Percentiles rank a stretch among this genome's conserved stretches.
Conservation (phyloP, 2,888 invertebrate genomes). For the Carcina quercana region DNA sequence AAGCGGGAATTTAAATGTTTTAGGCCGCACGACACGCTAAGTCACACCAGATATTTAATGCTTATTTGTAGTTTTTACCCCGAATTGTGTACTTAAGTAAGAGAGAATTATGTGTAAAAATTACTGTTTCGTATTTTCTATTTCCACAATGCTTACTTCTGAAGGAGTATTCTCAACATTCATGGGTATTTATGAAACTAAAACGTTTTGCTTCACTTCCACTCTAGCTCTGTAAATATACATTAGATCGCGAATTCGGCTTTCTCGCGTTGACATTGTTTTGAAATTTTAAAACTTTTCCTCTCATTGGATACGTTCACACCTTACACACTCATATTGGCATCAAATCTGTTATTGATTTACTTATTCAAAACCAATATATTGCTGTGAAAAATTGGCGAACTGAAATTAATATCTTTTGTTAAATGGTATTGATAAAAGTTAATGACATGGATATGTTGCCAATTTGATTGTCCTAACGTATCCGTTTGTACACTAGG, state of each 20-base stretch:
- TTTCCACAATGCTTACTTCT: conserved; percentile 54
- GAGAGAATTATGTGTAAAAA: conserved; percentile 22
- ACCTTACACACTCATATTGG: neutral
- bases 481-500: too few relatives aligned
- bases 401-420: too few relatives aligned
- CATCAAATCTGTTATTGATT: too few relatives aligned
- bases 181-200: conserved; percentile 57
- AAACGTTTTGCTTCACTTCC: conserved; percentile 45
- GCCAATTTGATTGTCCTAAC: too few relatives aligned
- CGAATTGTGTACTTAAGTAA: neutral
- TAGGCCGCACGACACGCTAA: too few relatives aligned
- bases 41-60: too few relatives aligned
- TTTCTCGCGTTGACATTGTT: conserved; percentile 23
- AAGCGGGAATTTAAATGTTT: too few relatives aligned
- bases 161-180: conserved; percentile 57
- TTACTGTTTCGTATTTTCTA: conserved; percentile 36
- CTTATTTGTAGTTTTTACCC: too few relatives aligned
- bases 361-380: too few relatives aligned
- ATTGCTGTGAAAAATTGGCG: too few relatives aligned
- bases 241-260: conserved; percentile 41
- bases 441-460: too few relatives aligned
- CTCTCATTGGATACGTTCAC: conserved; percentile 1
- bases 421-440: too few relatives aligned
- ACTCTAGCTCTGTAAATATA: conserved; percentile 40
- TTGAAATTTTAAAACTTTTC: conserved; percentile 10